phyloP scores from a whole-genome alignment of 2,797 vertebrate genomes.

The Euphonia xanthogaster region DNA sequence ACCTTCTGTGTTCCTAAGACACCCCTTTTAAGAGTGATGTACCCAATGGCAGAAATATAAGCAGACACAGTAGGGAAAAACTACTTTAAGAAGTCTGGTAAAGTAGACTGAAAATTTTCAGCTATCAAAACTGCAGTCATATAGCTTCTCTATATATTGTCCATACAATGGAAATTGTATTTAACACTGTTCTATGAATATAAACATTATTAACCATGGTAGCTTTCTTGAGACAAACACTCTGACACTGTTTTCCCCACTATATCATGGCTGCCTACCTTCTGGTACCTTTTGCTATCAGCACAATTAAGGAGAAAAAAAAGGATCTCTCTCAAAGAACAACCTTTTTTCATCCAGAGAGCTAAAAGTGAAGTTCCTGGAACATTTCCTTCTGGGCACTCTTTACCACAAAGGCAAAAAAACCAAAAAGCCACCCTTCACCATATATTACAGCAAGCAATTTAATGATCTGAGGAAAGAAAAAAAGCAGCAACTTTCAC shows the following conservation, averaged over 20 bases:
- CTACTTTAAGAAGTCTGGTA: not conserved
- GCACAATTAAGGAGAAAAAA: not conserved
- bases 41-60: not conserved
- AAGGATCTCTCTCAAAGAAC: not conserved
- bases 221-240: not conserved
- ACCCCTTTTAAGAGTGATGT: not conserved
- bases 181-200: not conserved
- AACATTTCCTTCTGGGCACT: not conserved
- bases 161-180: not conserved
- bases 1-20: not conserved
- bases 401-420: not conserved
- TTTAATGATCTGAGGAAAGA: not conserved
- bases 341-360: not conserved
- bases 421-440: not conserved
- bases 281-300: not conserved
- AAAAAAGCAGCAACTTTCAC: conserved; percentile 11
- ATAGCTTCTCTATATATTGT: not conserved
- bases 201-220: not conserved
- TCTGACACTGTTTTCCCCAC: not conserved
- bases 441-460: not conserved
- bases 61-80: not conserved
- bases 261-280: not conserved
- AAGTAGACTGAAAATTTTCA: not conserved
- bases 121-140: not conserved
- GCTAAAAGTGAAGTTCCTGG: not conserved